phyloP scores from a whole-genome alignment of 53 echinoderm and acorn worm genomes.

The Paracentrotus lividus region DNA sequence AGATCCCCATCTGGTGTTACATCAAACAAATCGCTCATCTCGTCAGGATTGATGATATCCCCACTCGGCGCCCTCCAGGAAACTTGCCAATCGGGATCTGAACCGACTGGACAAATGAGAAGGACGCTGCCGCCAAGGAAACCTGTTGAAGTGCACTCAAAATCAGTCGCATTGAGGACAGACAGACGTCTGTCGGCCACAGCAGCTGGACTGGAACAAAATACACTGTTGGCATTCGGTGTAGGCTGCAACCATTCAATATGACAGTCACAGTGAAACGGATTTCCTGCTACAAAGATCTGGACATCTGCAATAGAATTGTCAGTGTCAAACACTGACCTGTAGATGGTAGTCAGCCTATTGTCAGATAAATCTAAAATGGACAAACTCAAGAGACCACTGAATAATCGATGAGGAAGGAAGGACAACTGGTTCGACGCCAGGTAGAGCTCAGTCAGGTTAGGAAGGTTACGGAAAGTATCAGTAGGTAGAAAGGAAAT shows the following conservation, averaged over 20 bases:
- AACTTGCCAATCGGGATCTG: slow-evolving; percentile 5
- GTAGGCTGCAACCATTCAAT: background rate
- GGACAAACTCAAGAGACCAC: background rate
- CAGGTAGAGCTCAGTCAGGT: background rate
- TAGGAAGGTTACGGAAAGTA: slow-evolving; percentile 2
- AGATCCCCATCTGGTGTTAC: slow-evolving; percentile 18
- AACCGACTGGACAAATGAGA: background rate
- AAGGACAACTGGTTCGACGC: slow-evolving; percentile 35
- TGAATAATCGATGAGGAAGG: background rate
- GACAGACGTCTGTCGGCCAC: background rate
- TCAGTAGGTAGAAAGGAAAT: background rate
- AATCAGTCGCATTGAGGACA: background rate
- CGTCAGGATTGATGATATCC: background rate
- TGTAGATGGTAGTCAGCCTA: background rate
- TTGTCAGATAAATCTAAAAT: background rate
- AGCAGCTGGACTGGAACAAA: slow-evolving; percentile 13
- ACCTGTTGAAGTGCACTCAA: background rate
- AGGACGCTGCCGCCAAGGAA: background rate
- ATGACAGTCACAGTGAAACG: slow-evolving; percentile 4
- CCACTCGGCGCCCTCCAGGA: slow-evolving; percentile 3
- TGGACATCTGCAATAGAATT: background rate
- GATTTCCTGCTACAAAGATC: background rate
- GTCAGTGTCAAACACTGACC: background rate
- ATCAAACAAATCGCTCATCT: background rate
- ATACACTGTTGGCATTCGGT: background rate